phyloP scores from a whole-genome alignment of 1,140 invertebrate species.

The Mactra quadrangularis region DNA sequence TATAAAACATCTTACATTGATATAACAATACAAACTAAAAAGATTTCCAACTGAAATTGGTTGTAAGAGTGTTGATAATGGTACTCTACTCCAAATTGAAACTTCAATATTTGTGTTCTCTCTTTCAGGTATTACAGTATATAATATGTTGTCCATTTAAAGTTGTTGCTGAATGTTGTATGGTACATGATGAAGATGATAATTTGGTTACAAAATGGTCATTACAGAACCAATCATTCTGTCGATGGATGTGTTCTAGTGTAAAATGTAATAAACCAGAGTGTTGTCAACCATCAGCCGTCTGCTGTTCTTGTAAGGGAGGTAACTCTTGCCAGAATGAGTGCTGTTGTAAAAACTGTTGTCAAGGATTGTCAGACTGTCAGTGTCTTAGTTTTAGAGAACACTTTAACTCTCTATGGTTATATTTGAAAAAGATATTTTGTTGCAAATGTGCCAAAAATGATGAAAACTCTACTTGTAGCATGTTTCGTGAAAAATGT shows the following conservation, averaged over 20 bases:
- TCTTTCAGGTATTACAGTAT: conserved; percentile 27
- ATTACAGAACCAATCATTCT: background rate
- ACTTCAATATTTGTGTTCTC: background rate
- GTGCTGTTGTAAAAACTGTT: too few relatives aligned
- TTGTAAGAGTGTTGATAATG: background rate
- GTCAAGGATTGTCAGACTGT: too few relatives aligned
- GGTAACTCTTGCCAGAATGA: too few relatives aligned
- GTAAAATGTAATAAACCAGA: background rate
- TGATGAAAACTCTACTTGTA: background rate
- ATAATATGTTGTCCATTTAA: conserved; percentile 15
- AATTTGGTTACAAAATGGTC: background rate
- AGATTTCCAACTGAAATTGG: too few relatives aligned
- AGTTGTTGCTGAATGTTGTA: background rate
- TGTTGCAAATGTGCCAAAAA: conserved; percentile 19
- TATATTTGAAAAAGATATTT: too few relatives aligned
- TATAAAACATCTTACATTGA: too few relatives aligned
- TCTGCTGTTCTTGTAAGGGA: too few relatives aligned
- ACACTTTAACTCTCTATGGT: too few relatives aligned
- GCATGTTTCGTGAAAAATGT: too few relatives aligned
- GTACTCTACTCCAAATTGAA: background rate
- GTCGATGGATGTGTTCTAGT: conserved; percentile 2
- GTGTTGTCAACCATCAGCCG: too few relatives aligned
- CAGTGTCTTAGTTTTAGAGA: too few relatives aligned
- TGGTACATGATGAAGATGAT: background rate
- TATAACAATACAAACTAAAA: too few relatives aligned